Percentiles rank a stretch among this genome's conserved stretches.
phyloP scores from a whole-genome alignment of 2,888 invertebrate genomes.

The Trachelus stipa region DNA sequence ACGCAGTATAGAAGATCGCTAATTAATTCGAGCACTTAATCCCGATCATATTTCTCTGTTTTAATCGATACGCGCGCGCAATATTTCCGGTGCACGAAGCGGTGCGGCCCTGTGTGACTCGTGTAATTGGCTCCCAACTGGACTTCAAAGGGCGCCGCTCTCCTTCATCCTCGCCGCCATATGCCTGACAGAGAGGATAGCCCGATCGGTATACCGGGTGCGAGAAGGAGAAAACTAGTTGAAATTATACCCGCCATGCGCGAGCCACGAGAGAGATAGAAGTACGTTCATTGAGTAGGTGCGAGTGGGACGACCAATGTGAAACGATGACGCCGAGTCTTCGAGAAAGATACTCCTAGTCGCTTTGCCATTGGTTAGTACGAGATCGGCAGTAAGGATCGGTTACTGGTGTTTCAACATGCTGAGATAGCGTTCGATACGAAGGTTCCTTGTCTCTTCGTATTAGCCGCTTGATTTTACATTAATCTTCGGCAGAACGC shows the following conservation, averaged over 20 bases:
- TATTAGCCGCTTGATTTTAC: conserved; percentile 30
- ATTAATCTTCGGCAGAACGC: conserved; percentile 38
- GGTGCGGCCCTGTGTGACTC: conserved; percentile 66
- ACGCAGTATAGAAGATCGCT: conserved; percentile 34
- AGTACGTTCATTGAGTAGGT: conserved; percentile 20
- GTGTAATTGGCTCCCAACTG: conserved; percentile 68
- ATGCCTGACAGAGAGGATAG: conserved; percentile 46
- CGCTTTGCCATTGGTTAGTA: conserved; percentile 9
- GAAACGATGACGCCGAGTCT: conserved; percentile 25
- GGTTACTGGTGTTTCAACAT: conserved; percentile 60
- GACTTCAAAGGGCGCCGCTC: conserved; percentile 67
- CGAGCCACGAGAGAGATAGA: conserved; percentile 35
- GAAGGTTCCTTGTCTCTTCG: conserved; percentile 57
- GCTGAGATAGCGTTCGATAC: conserved; percentile 58
- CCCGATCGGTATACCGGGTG: conserved; percentile 22
- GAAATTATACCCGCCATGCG: conserved; percentile 62
- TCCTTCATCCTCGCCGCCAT: conserved; percentile 66
- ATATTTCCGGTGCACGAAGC: conserved; percentile 50
- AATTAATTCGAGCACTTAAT: conserved; percentile 54
- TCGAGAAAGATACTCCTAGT: conserved; percentile 8
- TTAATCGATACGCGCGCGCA: conserved; percentile 41
- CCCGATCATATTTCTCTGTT: conserved; percentile 55
- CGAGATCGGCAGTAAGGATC: conserved; percentile 47
- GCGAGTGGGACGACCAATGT: conserved; percentile 20
- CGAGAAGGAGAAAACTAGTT: conserved; percentile 39